A percentile compares a stretch with the other conserved stretches of the same genome.
These are phyloP conservation scores for Yasuhikotakia modesta DNA, from an alignment of 2,797 vertebrate genomes.

Conservation along the genomic window DNA sequence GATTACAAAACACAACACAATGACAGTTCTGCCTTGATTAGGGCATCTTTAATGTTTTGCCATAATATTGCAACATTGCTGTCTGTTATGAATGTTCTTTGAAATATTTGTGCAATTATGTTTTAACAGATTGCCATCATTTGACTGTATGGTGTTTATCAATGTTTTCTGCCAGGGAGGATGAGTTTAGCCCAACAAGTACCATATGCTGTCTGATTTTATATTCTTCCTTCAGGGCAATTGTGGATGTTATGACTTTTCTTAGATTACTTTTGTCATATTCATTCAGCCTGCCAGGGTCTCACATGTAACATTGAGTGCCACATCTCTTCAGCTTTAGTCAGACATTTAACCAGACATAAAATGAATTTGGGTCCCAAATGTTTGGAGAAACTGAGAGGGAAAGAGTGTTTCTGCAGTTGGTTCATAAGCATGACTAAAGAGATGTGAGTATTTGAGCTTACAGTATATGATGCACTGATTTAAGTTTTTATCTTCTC, in stretches of 20 bases:
- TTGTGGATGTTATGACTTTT: conserved; percentile 32
- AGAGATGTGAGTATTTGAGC: too few species aligned
- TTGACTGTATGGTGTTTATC: conserved; percentile 10
- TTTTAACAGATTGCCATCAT: not conserved
- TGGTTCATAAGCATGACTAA: too few species aligned
- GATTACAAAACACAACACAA: not conserved
- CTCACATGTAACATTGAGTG: conserved; percentile 50
- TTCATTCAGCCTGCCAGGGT: not conserved
- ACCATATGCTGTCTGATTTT: conserved; percentile 34
- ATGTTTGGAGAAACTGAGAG: too few species aligned
- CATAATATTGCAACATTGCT: not conserved
- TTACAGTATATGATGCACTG: too few species aligned
- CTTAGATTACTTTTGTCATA: not conserved
- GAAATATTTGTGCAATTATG: not conserved
- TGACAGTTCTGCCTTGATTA: too few species aligned
- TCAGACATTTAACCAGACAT: too few species aligned
- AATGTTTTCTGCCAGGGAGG: not conserved
- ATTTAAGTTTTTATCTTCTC: too few species aligned
- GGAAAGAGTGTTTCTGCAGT: too few species aligned
- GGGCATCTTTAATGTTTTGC: not conserved
- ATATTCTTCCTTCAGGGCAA: not conserved
- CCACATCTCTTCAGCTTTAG: conserved; percentile 4
- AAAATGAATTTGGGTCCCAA: too few species aligned
- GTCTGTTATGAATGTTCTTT: not conserved
- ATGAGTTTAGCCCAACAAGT: conserved; percentile 42